A percentile compares a stretch with the other conserved stretches of the same genome.
These are phyloP conservation scores for Platycheirus albimanus DNA, from an alignment of 2,888 invertebrate genomes.

Conservation along the genomic window DNA sequence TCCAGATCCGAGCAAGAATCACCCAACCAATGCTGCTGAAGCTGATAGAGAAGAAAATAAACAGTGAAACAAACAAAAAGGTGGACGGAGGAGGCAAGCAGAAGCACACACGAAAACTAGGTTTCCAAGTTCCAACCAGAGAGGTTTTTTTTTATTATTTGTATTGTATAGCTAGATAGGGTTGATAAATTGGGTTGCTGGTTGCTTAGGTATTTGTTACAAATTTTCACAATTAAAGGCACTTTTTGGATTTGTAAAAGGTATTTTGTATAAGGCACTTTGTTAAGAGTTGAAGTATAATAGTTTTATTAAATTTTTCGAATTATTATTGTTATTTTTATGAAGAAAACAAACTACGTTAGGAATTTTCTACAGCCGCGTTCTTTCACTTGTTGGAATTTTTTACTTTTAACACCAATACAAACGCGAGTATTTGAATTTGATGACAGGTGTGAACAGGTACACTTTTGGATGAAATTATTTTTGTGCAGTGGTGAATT, in stretches of 20 bases:
- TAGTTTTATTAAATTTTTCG: slow-evolving; percentile 3
- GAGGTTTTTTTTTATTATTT: slow-evolving; percentile 3
- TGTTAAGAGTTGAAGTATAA: neutral
- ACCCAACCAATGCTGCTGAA: neutral
- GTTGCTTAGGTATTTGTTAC: neutral
- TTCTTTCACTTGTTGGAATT: slow-evolving; percentile 68
- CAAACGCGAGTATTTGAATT: neutral
- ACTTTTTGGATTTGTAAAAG: neutral
- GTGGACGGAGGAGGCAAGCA: slow-evolving; percentile 4
- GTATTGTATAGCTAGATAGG: neutral
- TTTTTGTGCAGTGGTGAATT: slow-evolving; percentile 28
- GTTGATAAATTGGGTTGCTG: neutral
- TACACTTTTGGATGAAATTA: slow-evolving; percentile 32
- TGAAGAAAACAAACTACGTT: slow-evolving; percentile 42
- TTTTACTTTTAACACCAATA: slow-evolving; percentile 21
- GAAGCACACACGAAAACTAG: slow-evolving; percentile 20
- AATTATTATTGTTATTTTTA: neutral
- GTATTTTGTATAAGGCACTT: slow-evolving; percentile 49
- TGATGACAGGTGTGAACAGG: slow-evolving; percentile 55
- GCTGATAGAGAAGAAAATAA: slow-evolving; percentile 39
- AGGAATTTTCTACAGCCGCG: slow-evolving; percentile 47
- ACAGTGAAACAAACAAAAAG: slow-evolving; percentile 48
- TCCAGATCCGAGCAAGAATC: neutral
- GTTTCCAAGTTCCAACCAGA: slow-evolving; percentile 47
- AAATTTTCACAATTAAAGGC: slow-evolving; percentile 3